Conservation (phyloP, 2,797 vertebrate genomes). For the Oryzias dopingdopingensis region DNA sequence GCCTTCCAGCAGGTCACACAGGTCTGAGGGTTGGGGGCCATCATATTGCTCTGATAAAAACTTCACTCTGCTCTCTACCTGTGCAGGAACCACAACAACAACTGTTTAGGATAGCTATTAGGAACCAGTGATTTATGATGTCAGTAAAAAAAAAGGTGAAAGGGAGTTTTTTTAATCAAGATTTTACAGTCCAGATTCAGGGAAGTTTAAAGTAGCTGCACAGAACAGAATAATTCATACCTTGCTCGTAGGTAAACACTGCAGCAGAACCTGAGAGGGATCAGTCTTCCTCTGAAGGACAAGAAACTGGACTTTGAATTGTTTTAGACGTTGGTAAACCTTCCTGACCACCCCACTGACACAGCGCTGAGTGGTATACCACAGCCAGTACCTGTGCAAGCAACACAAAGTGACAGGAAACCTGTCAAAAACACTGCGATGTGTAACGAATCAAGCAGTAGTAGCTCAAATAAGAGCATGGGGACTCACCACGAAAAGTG, state of each 20-base stretch:
- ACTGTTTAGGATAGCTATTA: background rate
- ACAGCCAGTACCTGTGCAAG: conserved; percentile 92
- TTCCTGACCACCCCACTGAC: conserved; percentile 86
- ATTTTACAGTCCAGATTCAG: background rate
- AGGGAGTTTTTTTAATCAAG: no score
- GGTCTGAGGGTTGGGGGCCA: conserved; percentile 93
- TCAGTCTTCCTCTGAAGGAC: conserved; percentile 90
- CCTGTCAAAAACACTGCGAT: no score
- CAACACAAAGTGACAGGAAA: background rate
- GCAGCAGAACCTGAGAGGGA: conserved; percentile 90
- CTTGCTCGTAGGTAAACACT: conserved; percentile 91
- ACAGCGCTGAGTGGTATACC: conserved; percentile 90
- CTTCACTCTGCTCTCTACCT: conserved; percentile 73
- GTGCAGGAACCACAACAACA: conserved; percentile 19
- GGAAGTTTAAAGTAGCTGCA: background rate
- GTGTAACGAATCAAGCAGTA: background rate
- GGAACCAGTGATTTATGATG: no score
- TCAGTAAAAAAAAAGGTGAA: no score
- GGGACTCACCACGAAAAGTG: conserved; percentile 93
- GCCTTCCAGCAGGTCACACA: conserved; percentile 92
- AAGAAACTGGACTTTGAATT: conserved; percentile 93
- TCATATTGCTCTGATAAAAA: conserved; percentile 80
- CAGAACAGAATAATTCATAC: conserved; percentile 56
- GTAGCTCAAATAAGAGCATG: no score
- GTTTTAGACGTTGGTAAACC: conserved; percentile 88